Base-by-base conservation (phyloP, 1,140 invertebrate genomes). In the Orchesella cincta region DNA sequence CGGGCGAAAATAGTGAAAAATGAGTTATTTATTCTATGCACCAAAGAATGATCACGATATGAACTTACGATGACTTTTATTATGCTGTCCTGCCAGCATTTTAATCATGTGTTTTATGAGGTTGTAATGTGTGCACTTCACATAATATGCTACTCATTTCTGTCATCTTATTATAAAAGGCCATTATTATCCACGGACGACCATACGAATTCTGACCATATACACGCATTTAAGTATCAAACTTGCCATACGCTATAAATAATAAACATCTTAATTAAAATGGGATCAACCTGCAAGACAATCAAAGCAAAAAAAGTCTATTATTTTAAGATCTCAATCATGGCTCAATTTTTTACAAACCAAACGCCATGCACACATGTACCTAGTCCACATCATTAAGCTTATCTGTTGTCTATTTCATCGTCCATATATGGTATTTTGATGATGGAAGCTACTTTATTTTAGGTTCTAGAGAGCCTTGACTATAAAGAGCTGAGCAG, bases 181-280 rank as follows among this genome's bases (percentile, higher is more conserved):
- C 39, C 20, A 20, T 20, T 46, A 12, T 46, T 46, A 46, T 46
- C 8, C 8, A 20, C 8, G 39, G 8, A 46, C 20, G 39, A 20
- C 20, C 39, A 20, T 46, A 20, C 39, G 39, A 8, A 46, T 46
- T 46, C 39, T 46, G 8, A 12, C 39, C 20, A 20, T 46, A 12
- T 8, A 46, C 20, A 46, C 20, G 8, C 39, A 8, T 46, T 12
- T 46, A 12, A 46, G 8, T 8, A 20, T 12, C 20, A 46, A 20
- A 20, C 39, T 46, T 20, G 8, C 39, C 39, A 20, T 20, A 46
- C 8, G 54, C 54, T 23, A 57, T 57, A 18, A 57, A 57, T 57
- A 57, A 14, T 57, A 46, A 67, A 67, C 31, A 33, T 67, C 62
- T 67, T 67, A 67, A 67, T 67, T 67, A 67, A 67, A 67, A 67